phyloP scores from a whole-genome alignment of 2,113 vertebrate species.

The Edolisoma coerulescens region DNA sequence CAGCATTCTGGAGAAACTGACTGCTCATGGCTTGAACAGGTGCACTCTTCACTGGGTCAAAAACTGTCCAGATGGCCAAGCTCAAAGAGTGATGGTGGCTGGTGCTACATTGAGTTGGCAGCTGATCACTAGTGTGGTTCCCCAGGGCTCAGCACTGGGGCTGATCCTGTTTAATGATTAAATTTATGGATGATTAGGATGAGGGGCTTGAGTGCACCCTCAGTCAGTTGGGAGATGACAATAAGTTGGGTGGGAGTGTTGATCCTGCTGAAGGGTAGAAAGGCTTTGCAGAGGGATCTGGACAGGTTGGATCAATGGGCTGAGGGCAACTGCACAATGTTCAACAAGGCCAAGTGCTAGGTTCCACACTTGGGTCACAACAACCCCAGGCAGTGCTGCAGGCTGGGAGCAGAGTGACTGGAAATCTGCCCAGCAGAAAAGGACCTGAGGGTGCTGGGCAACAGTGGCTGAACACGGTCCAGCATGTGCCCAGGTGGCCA shows the following conservation, averaged over 20 bases:
- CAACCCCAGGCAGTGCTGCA: background rate
- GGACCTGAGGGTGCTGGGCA: accelerated
- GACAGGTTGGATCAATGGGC: background rate
- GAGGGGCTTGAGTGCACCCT: background rate
- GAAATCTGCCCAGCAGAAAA: background rate
- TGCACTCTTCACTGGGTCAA: background rate
- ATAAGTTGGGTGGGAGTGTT: background rate
- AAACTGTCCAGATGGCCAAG: too few relatives aligned
- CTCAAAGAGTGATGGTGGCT: background rate
- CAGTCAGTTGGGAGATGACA: background rate
- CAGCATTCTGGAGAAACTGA: too few relatives aligned
- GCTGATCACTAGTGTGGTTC: background rate
- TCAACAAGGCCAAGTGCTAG: background rate
- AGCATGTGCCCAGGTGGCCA: accelerated
- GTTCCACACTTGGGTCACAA: background rate
- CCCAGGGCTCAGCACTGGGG: background rate
- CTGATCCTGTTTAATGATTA: background rate
- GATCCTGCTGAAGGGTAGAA: background rate
- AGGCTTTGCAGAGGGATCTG: too few relatives aligned
- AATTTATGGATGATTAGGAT: background rate
- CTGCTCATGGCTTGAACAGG: background rate
- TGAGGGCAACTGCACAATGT: background rate
- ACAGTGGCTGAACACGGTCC: background rate
- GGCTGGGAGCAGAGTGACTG: accelerated
- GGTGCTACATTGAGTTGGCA: background rate